A percentile compares a stretch with the other conserved stretches of the same genome.
These are phyloP conservation scores for Artemia sinica DNA, from an alignment of 2,888 invertebrate species.

Conservation along the genomic window DNA sequence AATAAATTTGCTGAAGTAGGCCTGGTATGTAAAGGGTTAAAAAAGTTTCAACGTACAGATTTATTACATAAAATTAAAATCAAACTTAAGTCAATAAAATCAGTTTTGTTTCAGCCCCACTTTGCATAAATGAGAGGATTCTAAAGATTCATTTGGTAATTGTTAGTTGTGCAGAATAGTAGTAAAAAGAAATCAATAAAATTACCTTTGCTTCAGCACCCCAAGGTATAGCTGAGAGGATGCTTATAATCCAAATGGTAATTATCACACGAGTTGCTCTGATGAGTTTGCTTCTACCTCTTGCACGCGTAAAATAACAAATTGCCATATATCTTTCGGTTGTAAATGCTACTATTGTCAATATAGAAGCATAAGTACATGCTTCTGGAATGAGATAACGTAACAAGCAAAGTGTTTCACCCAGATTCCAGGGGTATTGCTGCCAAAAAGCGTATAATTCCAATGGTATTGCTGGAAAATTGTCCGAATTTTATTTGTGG, in stretches of 20 bases:
- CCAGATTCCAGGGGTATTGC: slow-evolving; percentile 34
- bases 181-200: too few relatives aligned
- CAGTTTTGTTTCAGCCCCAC: too few relatives aligned
- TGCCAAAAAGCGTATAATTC: slow-evolving; percentile 35
- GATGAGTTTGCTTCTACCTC: slow-evolving; percentile 29
- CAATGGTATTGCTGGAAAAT: slow-evolving; percentile 32
- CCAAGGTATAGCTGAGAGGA: slow-evolving; percentile 31
- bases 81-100: too few relatives aligned
- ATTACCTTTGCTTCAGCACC: slow-evolving; percentile 28
- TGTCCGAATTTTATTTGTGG: too few relatives aligned
- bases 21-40: too few relatives aligned
- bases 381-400: slow-evolving; percentile 34
- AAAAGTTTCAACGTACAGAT: too few relatives aligned
- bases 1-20: too few relatives aligned
- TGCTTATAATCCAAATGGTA: slow-evolving; percentile 33
- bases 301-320: slow-evolving; percentile 32
- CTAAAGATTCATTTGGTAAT: too few relatives aligned
- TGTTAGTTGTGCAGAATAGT: too few relatives aligned
- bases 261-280: slow-evolving; percentile 32
- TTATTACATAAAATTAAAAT: too few relatives aligned
- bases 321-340: slow-evolving; percentile 34
- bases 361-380: slow-evolving; percentile 35
- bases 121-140: too few relatives aligned
- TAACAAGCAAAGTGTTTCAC: slow-evolving; percentile 33
- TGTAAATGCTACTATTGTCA: slow-evolving; percentile 36